These are phyloP conservation scores for Yoshiicerus persimilis DNA, from an alignment of 1,140 invertebrate species.

Conservation along the genomic window DNA sequence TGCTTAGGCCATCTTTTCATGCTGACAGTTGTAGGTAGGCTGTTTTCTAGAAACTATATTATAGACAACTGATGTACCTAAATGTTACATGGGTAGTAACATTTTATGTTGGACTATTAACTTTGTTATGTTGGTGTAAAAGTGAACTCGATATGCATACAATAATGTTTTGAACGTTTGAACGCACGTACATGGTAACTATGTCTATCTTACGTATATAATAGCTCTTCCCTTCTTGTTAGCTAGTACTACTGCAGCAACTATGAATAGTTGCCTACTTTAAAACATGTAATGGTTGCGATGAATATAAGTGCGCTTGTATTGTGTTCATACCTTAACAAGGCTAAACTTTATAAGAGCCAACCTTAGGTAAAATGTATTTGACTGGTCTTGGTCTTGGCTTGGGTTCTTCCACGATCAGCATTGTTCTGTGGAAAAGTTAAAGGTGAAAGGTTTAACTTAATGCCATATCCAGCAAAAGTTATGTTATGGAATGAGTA, in stretches of 20 bases:
- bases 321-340: not conserved
- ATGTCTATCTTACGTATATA: not conserved
- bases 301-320: not conserved
- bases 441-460: not conserved
- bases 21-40: not conserved
- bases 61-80: not conserved
- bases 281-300: not conserved
- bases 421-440: not conserved
- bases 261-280: not conserved
- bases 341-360: not conserved
- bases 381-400: not conserved
- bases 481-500: not conserved
- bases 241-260: not conserved
- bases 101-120: not conserved
- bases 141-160: not conserved
- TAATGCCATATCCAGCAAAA: not conserved
- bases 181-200: not conserved
- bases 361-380: not conserved
- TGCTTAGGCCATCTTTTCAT: not conserved
- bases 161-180: not conserved
- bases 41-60: not conserved
- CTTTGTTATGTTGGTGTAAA: not conserved
- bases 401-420: not conserved
- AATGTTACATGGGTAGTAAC: not conserved
- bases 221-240: not conserved